phyloP scores from a whole-genome alignment of 2,113 vertebrate genomes.

The Nycticryphes semicollaris region DNA sequence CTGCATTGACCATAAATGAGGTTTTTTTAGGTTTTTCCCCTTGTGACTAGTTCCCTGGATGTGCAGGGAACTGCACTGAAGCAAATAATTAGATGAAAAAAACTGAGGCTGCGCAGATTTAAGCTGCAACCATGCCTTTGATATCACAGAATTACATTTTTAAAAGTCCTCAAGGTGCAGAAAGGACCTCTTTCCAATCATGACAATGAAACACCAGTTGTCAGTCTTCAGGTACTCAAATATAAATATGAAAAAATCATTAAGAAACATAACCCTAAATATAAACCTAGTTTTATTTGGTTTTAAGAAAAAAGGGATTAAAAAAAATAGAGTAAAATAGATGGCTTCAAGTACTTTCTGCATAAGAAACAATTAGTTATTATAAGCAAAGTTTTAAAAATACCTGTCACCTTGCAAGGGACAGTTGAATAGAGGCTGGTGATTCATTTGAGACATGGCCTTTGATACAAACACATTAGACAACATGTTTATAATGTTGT shows the following conservation, averaged over 20 bases:
- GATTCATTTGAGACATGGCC: background rate
- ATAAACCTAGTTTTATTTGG: slow-evolving; percentile 42
- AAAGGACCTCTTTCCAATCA: background rate
- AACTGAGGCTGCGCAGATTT: background rate
- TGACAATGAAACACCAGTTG: background rate
- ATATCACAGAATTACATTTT: background rate
- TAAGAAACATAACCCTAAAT: slow-evolving; percentile 55
- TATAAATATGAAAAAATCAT: slow-evolving; percentile 43
- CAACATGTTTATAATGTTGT: background rate
- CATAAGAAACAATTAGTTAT: background rate
- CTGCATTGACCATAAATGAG: background rate
- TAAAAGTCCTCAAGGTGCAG: background rate
- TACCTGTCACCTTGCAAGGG: slow-evolving; percentile 1
- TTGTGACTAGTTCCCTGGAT: background rate
- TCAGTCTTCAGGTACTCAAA: slow-evolving; percentile 14
- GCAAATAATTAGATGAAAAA: background rate
- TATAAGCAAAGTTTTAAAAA: slow-evolving; percentile 17
- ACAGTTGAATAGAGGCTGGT: slow-evolving; percentile 21
- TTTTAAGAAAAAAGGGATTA: slow-evolving; percentile 14
- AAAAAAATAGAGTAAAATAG: slow-evolving; percentile 33
- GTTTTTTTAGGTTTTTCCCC: background rate
- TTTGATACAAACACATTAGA: background rate
- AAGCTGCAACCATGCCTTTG: background rate
- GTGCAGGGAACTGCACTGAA: background rate
- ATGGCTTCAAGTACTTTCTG: slow-evolving; percentile 52